phyloP scores from a whole-genome alignment of 2,113 vertebrate genomes.

The Bos indicus region DNA sequence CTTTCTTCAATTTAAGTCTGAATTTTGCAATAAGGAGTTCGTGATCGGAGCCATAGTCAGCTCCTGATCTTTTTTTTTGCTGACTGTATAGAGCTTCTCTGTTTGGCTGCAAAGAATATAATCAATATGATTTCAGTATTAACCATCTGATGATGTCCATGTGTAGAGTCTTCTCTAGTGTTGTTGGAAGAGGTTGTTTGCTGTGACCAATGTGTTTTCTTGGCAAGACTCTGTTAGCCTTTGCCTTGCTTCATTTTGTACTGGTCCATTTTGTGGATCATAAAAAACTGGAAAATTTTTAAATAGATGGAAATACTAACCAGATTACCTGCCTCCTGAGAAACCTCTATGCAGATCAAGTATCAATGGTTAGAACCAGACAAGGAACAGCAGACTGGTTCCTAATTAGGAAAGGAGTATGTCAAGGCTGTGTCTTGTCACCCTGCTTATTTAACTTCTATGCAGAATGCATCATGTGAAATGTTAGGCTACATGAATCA shows the following conservation, averaged over 20 bases:
- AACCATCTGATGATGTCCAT: neutral
- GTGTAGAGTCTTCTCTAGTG: neutral
- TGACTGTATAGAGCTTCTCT: neutral
- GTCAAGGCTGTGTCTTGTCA: neutral
- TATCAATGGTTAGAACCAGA: neutral
- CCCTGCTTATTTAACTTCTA: neutral
- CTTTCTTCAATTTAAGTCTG: neutral
- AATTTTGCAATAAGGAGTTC: neutral
- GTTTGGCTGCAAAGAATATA: rapidly evolving
- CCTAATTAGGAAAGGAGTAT: neutral
- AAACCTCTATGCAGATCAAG: neutral
- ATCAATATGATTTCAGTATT: neutral
- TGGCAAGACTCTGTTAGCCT: neutral
- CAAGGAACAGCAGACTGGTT: neutral
- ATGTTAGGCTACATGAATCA: neutral
- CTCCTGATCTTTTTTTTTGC: neutral
- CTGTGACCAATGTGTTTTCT: neutral
- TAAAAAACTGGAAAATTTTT: neutral
- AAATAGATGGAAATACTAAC: neutral
- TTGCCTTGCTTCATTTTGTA: neutral
- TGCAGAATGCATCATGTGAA: neutral
- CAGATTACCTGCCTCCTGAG: neutral
- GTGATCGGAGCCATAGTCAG: neutral
- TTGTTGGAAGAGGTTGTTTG: neutral
- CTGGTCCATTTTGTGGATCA: neutral